Evolutionary conservation across 2,113 vertebrate genomes (phyloP).

Genomic region (Bothrops jararaca): DNA sequence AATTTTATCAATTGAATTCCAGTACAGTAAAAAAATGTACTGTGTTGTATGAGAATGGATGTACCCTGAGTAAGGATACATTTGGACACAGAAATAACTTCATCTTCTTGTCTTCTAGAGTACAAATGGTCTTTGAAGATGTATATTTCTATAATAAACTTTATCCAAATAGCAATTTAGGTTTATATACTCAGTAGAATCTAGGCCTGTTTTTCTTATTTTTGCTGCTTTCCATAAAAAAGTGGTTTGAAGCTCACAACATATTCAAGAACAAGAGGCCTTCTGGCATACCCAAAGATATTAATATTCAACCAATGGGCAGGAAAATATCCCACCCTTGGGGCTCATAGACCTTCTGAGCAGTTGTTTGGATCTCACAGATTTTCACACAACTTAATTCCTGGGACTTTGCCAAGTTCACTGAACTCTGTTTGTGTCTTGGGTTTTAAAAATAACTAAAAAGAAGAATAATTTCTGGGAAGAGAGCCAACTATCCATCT

Average conservation of each 20-base stretch:
- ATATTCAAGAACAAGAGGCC: background rate
- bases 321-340: background rate
- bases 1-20: background rate
- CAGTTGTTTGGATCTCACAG: background rate
- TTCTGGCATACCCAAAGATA: background rate
- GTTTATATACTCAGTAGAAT: background rate
- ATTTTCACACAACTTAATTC: background rate
- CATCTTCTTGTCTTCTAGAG: background rate
- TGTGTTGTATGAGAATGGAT: background rate
- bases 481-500: background rate
- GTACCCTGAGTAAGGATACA: background rate
- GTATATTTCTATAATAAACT: background rate
- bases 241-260: background rate
- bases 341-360: background rate
- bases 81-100: background rate
- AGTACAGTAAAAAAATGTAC: background rate
- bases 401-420: background rate
- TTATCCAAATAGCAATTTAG: background rate
- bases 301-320: background rate
- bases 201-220: background rate
- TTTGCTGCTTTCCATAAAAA: background rate
- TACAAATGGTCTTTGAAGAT: background rate
- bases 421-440: background rate
- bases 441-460: background rate
- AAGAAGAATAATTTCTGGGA: constrained; percentile 12